Evolutionary conservation across 2,797 vertebrate species (phyloP).

Genomic region (Lophotriccus pileatus): DNA sequence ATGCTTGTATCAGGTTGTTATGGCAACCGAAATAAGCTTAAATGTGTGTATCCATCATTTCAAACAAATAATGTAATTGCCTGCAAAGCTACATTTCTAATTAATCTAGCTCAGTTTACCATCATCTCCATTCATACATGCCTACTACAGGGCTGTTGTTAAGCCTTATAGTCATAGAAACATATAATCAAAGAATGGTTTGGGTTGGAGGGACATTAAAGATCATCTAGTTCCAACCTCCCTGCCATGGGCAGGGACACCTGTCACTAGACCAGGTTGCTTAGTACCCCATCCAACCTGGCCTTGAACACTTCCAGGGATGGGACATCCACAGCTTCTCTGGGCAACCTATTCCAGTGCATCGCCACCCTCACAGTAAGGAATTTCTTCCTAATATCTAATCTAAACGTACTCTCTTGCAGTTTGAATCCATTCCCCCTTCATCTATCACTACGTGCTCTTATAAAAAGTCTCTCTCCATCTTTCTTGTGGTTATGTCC

Average conservation of each 20-base stretch:
- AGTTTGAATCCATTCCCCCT: background rate
- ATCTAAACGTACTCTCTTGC: background rate
- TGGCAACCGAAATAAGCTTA: slow-evolving; percentile 59
- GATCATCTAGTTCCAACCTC: background rate
- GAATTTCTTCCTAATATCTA: background rate
- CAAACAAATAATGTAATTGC: slow-evolving; percentile 46
- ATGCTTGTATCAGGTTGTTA: slow-evolving; percentile 39
- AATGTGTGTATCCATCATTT: background rate
- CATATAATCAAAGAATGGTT: background rate
- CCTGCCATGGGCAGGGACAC: background rate
- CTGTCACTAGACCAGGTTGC: background rate
- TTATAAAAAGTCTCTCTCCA: background rate
- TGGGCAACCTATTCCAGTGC: background rate
- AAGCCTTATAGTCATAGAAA: background rate
- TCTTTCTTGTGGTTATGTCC: background rate
- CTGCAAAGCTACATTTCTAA: slow-evolving; percentile 41
- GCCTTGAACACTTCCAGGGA: background rate
- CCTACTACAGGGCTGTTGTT: background rate
- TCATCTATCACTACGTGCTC: background rate
- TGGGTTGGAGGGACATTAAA: background rate
- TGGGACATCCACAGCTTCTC: background rate
- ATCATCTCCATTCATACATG: background rate
- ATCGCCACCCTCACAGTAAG: background rate
- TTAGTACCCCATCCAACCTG: background rate
- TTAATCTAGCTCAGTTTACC: slow-evolving; percentile 22